phyloP scores from a whole-genome alignment of 1,140 invertebrate species.

The Schlechtendalia chinensis region DNA sequence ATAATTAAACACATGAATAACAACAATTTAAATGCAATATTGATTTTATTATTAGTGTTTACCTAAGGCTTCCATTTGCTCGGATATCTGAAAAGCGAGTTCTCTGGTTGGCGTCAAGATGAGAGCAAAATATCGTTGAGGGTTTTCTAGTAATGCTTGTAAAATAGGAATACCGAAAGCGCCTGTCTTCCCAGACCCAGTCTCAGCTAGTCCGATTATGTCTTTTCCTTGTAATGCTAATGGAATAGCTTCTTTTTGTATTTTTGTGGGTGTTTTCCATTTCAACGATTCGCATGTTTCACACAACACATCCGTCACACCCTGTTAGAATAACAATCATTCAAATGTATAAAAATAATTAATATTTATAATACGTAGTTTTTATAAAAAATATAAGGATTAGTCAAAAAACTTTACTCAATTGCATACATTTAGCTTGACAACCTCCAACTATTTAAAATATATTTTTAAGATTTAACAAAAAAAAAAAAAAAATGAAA shows the following conservation, averaged over 20 bases:
- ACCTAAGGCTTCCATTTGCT: conserved; percentile 94
- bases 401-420: no score
- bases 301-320: conserved; percentile 86
- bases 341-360: no score
- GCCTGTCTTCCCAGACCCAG: conserved; percentile 96
- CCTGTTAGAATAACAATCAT: conserved; percentile 61
- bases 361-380: no score
- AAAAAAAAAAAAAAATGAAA: no score
- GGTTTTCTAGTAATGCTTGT: conserved; percentile 83
- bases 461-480: no score
- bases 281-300: conserved; percentile 88
- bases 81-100: conserved; percentile 92
- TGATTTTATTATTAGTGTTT: conserved; percentile 53
- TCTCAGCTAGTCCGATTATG: conserved; percentile 95
- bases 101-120: conserved; percentile 96
- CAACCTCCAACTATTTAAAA: no score
- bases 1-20: background rate
- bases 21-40: background rate
- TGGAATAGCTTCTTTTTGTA: conserved; percentile 92
- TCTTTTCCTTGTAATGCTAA: conserved; percentile 86
- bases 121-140: conserved; percentile 90
- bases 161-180: conserved; percentile 96
- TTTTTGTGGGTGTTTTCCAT: conserved; percentile 92
- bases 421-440: no score
- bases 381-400: no score